Conservation (phyloP, 2,888 invertebrate genomes). For the Cheilosia variabilis region DNA sequence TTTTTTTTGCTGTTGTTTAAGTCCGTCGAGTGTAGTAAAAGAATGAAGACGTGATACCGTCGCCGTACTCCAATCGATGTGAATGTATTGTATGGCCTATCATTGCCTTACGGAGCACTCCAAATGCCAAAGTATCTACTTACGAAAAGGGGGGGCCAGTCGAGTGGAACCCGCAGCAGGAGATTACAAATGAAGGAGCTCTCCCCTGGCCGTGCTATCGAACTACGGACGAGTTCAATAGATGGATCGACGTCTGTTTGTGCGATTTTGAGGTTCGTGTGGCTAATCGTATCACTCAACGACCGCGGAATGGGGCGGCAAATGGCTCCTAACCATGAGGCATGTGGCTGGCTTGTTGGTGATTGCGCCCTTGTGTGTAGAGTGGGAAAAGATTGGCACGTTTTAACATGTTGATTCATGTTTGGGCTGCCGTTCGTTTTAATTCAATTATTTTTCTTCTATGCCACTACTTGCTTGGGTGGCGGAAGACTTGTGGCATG, state of each 20-base stretch:
- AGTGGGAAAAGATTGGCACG: slow-evolving; percentile 33
- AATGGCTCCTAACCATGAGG: slow-evolving; percentile 17
- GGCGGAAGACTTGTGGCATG: slow-evolving; percentile 1
- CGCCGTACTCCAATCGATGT: slow-evolving; percentile 2
- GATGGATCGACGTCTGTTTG: slow-evolving; percentile 30
- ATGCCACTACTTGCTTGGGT: not conserved
- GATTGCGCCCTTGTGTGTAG: slow-evolving; percentile 30
- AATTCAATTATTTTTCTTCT: not conserved
- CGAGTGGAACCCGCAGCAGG: slow-evolving; percentile 22
- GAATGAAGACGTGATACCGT: slow-evolving; percentile 34
- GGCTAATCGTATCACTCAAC: slow-evolving; percentile 29
- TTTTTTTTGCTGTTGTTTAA: slow-evolving; percentile 1
- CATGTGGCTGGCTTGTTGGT: slow-evolving; percentile 15
- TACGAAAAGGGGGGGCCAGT: slow-evolving; percentile 27
- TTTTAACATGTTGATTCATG: slow-evolving; percentile 37
- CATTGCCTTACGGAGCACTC: slow-evolving; percentile 27
- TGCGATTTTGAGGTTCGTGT: slow-evolving; percentile 24
- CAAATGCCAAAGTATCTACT: slow-evolving; percentile 27
- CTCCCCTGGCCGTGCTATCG: slow-evolving; percentile 13
- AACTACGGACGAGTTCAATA: slow-evolving; percentile 19
- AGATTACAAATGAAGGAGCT: not conserved
- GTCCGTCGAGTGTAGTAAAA: slow-evolving; percentile 1
- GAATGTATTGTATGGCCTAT: slow-evolving; percentile 28
- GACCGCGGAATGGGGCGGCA: slow-evolving; percentile 31
- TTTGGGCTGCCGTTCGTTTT: slow-evolving; percentile 5